Conservation (phyloP, 2,888 invertebrate species). For the Drosophila sordidula region DNA sequence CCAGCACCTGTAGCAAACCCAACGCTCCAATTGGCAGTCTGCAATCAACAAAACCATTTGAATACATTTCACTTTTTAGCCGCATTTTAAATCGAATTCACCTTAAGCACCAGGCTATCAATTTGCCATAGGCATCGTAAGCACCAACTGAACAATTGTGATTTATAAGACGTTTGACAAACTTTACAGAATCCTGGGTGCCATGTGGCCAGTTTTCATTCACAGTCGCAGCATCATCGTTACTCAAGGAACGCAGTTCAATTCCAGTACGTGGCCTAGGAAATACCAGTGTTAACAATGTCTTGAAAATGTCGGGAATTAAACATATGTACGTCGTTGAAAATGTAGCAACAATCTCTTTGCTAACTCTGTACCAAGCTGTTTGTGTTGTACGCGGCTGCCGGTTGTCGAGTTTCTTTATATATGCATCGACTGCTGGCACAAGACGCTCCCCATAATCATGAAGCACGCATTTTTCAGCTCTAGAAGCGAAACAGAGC, state of each 20-base stretch:
- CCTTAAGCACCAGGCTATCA: constrained; percentile 82
- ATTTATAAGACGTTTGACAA: constrained; percentile 64
- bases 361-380: constrained; percentile 67
- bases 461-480: constrained; percentile 22
- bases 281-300: not conserved
- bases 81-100: constrained; percentile 7
- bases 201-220: constrained; percentile 79
- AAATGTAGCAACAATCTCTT: constrained; percentile 64
- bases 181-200: constrained; percentile 53
- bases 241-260: constrained; percentile 48
- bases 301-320: not conserved
- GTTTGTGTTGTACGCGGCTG: constrained; percentile 13
- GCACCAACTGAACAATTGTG: constrained; percentile 76
- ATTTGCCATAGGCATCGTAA: constrained; percentile 59
- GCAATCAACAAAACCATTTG: not conserved
- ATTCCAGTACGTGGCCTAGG: constrained; percentile 69
- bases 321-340: constrained; percentile 72
- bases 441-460: constrained; percentile 56
- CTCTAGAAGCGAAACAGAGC: constrained; percentile 48
- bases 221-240: constrained; percentile 60
- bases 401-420: constrained; percentile 28
- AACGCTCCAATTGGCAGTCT: constrained; percentile 75
- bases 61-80: not conserved
- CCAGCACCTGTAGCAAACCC: constrained; percentile 77
- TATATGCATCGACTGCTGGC: constrained; percentile 49